Evolutionary conservation across 2,888 invertebrate genomes (phyloP).

Genomic region (Eupithecia abbreviata): DNA sequence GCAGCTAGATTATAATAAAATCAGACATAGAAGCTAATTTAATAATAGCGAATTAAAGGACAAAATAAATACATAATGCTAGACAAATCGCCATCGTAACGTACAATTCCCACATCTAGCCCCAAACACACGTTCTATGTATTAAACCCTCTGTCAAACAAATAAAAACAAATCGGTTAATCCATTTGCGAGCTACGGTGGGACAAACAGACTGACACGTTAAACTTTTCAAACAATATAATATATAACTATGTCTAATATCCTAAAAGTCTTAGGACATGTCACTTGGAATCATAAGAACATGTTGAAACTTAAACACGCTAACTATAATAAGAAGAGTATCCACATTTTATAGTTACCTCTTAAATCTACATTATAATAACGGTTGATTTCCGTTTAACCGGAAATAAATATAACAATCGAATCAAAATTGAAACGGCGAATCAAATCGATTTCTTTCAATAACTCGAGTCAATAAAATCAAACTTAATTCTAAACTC

Average conservation of each 20-base stretch:
- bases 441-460: constrained; percentile 48
- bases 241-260: no score
- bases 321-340: no score
- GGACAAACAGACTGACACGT: not conserved
- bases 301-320: no score
- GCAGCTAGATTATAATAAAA: no score
- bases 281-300: no score
- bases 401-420: constrained; percentile 38
- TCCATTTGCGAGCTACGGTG: not conserved
- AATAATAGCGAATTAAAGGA: no score
- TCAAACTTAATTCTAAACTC: constrained; percentile 52
- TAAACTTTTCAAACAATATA: no score
- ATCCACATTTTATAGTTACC: not conserved
- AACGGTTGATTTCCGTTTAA: not conserved
- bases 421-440: constrained; percentile 48
- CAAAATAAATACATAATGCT: no score
- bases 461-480: constrained; percentile 53
- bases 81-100: no score
- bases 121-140: not conserved
- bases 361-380: not conserved
- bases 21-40: no score
- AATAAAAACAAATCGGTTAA: not conserved
- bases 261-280: no score
- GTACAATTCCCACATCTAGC: no score
- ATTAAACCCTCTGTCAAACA: not conserved